These are phyloP conservation scores for Mesembrinibis cayennensis DNA, from an alignment of 2,113 vertebrate genomes.

Conservation along the genomic window DNA sequence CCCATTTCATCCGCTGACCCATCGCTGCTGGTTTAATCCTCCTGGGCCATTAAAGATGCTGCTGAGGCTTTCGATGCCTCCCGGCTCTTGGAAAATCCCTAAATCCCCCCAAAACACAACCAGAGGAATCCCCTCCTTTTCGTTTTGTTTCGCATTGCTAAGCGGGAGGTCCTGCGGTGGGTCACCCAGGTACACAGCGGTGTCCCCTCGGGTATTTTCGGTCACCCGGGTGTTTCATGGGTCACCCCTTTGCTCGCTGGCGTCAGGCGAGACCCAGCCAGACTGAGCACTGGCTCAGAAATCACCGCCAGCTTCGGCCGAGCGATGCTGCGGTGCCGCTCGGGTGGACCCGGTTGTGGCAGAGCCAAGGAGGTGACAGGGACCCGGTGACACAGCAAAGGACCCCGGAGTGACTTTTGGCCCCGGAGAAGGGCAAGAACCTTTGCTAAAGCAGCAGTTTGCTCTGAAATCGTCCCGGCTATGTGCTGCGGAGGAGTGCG, in stretches of 20 bases:
- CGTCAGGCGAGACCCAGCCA: background rate
- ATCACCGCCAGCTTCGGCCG: accelerated
- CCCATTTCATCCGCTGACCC: accelerated
- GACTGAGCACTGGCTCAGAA: accelerated
- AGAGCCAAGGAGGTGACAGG: background rate
- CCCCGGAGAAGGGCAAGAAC: background rate
- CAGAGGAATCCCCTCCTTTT: accelerated
- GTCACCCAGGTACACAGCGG: accelerated
- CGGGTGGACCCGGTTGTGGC: background rate
- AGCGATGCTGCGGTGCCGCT: accelerated
- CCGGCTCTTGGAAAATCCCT: accelerated
- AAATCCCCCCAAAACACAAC: accelerated
- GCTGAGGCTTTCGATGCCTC: accelerated
- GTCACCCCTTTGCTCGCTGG: background rate
- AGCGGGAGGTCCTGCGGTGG: accelerated
- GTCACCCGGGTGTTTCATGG: background rate
- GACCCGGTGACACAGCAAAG: background rate
- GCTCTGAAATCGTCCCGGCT: accelerated
- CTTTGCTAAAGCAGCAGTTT: background rate
- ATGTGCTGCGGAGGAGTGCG: accelerated
- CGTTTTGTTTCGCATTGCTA: background rate
- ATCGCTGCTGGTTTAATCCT: accelerated
- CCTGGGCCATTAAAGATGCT: accelerated
- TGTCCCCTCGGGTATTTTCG: accelerated
- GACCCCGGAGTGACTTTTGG: accelerated